Conservation (phyloP, 2,113 vertebrate species). For the Nerophis lumbriciformis region DNA sequence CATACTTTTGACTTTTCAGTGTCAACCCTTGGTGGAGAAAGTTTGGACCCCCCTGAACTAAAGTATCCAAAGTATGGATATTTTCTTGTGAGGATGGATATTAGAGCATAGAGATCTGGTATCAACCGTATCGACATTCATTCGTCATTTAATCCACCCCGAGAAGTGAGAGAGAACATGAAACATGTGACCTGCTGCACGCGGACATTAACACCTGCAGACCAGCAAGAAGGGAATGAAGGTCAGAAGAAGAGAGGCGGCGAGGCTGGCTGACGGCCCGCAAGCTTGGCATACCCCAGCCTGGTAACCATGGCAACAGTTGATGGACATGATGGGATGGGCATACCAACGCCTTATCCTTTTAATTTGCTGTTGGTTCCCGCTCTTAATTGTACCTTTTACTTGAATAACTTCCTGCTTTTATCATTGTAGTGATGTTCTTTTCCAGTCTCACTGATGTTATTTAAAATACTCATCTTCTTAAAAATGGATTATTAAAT, state of each 20-base stretch:
- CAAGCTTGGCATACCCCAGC: slow-evolving; percentile 53
- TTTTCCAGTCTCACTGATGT: too few species aligned
- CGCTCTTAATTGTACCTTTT: slow-evolving; percentile 19
- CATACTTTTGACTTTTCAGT: too few species aligned
- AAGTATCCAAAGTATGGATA: too few species aligned
- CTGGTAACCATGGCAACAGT: slow-evolving; percentile 6
- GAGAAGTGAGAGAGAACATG: too few species aligned
- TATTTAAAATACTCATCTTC: too few species aligned
- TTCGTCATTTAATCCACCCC: too few species aligned
- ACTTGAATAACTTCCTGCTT: slow-evolving; percentile 3
- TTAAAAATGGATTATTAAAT: not conserved
- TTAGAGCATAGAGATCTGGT: too few species aligned
- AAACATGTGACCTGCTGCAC: slow-evolving; percentile 11
- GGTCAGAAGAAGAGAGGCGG: slow-evolving; percentile 15
- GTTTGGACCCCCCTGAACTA: too few species aligned
- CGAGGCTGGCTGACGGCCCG: slow-evolving; percentile 13
- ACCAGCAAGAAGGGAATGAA: slow-evolving; percentile 18
- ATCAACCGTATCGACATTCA: too few species aligned
- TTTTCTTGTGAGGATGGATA: too few species aligned
- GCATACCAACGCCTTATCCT: not conserved
- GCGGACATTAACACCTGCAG: slow-evolving; percentile 13
- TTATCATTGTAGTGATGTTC: too few species aligned
- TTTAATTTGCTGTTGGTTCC: not conserved
- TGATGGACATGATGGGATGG: not conserved
- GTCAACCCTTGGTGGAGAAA: too few species aligned